phyloP scores from a whole-genome alignment of 2,797 vertebrate genomes.

The Pygocentrus nattereri region DNA sequence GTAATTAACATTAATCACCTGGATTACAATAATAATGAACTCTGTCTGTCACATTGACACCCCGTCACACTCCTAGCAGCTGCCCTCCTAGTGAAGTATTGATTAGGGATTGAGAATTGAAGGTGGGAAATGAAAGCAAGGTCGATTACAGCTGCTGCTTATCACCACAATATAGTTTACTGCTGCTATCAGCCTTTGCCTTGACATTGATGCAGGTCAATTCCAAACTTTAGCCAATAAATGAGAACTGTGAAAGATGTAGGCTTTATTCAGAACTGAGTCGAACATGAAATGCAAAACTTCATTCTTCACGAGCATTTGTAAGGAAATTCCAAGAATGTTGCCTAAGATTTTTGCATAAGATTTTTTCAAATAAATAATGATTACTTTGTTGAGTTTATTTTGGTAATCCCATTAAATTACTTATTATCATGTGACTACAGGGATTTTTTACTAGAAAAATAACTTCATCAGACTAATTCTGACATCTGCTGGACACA shows the following conservation, averaged over 20 bases:
- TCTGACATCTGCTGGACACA: slow-evolving; percentile 8
- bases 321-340: no score
- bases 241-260: no score
- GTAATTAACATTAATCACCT: neutral
- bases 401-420: no score
- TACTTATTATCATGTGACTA: neutral
- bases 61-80: slow-evolving; percentile 15
- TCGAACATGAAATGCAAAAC: no score
- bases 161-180: neutral
- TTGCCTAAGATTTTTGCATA: no score
- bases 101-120: slow-evolving; percentile 47
- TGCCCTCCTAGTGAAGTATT: slow-evolving; percentile 62
- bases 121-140: neutral
- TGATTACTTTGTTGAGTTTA: neutral
- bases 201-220: neutral
- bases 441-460: neutral
- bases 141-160: neutral
- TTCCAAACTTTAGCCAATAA: neutral
- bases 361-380: neutral
- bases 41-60: slow-evolving; percentile 32
- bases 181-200: neutral
- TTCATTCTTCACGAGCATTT: no score
- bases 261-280: no score
- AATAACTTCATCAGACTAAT: neutral
- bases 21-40: neutral